A percentile compares a stretch with the other conserved stretches of the same genome.
phyloP scores from a whole-genome alignment of 2,797 vertebrate species.

The Gallinago solitaria region DNA sequence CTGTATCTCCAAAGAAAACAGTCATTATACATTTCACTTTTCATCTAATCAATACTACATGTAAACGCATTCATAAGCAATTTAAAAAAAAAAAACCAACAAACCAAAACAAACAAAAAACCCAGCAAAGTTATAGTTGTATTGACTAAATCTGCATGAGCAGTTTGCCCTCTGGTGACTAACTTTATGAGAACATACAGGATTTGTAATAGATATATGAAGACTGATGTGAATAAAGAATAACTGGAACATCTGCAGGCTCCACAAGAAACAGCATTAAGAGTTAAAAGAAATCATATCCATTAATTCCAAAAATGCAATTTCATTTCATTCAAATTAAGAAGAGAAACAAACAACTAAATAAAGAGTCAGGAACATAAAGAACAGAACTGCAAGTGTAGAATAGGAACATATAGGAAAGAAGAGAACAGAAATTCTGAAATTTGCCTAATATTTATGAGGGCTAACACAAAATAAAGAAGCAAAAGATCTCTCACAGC shows the following conservation, averaged over 20 bases:
- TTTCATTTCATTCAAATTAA: background rate
- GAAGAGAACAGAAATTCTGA: background rate
- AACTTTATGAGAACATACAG: background rate
- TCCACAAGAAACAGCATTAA: background rate
- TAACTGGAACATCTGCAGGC: background rate
- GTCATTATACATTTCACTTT: background rate
- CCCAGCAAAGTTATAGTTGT: background rate
- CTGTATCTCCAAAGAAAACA: background rate
- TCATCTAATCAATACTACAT: background rate
- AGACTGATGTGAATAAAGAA: background rate
- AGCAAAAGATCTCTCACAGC: background rate
- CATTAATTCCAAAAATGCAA: background rate
- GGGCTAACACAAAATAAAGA: background rate
- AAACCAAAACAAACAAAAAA: too few relatives aligned
- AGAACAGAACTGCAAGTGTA: background rate
- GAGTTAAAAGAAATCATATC: background rate
- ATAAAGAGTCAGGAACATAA: background rate
- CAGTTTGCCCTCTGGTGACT: slow-evolving; percentile 60
- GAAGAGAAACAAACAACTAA: background rate
- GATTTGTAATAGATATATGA: background rate
- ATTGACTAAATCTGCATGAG: slow-evolving; percentile 16
- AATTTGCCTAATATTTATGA: background rate
- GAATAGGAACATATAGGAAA: background rate
- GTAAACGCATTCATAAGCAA: background rate
- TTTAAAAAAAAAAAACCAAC: background rate